These are phyloP conservation scores for Caretta caretta DNA, from an alignment of 2,113 vertebrate species.

Conservation along the genomic window DNA sequence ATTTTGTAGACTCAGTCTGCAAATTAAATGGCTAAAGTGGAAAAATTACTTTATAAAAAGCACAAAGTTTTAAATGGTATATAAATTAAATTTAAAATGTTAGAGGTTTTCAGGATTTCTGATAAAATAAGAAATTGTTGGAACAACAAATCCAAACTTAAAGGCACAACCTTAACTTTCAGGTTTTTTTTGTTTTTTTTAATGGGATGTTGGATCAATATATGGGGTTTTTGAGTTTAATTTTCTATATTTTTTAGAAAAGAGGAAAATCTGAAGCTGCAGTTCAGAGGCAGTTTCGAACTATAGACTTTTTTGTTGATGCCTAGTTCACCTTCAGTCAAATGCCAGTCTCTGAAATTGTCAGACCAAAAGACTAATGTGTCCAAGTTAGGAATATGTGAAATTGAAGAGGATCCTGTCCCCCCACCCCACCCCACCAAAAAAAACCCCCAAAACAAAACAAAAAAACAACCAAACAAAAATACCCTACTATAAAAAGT, in stretches of 20 bases:
- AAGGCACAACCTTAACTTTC: background rate
- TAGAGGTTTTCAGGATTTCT: background rate
- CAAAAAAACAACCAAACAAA: too few relatives aligned
- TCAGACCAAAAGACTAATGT: background rate
- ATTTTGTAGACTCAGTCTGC: background rate
- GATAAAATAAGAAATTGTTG: background rate
- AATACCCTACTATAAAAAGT: background rate
- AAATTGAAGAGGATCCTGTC: background rate
- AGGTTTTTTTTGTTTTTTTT: background rate
- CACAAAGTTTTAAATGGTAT: background rate
- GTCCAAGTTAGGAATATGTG: background rate
- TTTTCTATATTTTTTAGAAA: background rate
- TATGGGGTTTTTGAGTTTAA: background rate
- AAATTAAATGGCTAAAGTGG: background rate
- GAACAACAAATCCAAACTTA: background rate
- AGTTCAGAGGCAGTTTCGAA: background rate
- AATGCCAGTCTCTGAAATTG: background rate
- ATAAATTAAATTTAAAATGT: background rate
- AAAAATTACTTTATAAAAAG: background rate
- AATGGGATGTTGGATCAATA: background rate
- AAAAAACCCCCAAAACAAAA: too few relatives aligned
- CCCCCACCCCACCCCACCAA: rapidly evolving
- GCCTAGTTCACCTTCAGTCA: background rate
- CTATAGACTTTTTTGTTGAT: background rate
- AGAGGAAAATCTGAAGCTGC: background rate